These are phyloP conservation scores for Lutraria rhynchaena DNA, from an alignment of 1,140 invertebrate species.

Conservation along the genomic window DNA sequence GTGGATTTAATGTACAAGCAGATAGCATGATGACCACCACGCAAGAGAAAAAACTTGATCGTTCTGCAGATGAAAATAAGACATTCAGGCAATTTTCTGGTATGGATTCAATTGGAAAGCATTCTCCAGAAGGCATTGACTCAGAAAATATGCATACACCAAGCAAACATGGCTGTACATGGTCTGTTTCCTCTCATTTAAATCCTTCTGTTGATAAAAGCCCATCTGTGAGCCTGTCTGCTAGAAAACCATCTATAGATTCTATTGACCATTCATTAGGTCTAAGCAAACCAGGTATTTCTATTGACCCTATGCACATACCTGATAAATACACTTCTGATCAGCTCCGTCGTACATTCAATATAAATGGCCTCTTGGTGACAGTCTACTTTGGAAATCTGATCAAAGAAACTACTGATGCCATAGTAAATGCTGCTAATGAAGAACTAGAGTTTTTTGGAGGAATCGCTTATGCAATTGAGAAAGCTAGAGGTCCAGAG, in stretches of 20 bases:
- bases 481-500: constrained; percentile 33
- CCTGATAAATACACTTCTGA: constrained; percentile 27
- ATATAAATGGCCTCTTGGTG: constrained; percentile 23
- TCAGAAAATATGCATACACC: too few species aligned
- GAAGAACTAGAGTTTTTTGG: constrained; percentile 43
- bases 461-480: constrained; percentile 52
- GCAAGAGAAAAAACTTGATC: not conserved
- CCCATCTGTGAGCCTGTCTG: not conserved
- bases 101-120: not conserved
- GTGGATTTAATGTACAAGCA: not conserved
- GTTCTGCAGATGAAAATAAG: constrained; percentile 39
- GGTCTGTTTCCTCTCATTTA: too few species aligned
- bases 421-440: constrained; percentile 60
- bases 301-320: not conserved
- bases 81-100: constrained; percentile 32
- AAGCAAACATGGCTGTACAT: too few species aligned
- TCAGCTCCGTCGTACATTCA: constrained; percentile 3
- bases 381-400: constrained; percentile 41
- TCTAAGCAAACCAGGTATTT: not conserved
- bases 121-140: not conserved
- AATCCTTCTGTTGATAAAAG: too few species aligned
- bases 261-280: constrained; percentile 21
- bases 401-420: constrained; percentile 41
- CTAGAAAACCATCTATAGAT: constrained; percentile 18
- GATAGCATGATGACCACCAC: not conserved